Percentiles rank a stretch among this genome's conserved stretches.
Evolutionary conservation across 1,140 invertebrate genomes (phyloP).

Genomic region (Cotesia typhae): DNA sequence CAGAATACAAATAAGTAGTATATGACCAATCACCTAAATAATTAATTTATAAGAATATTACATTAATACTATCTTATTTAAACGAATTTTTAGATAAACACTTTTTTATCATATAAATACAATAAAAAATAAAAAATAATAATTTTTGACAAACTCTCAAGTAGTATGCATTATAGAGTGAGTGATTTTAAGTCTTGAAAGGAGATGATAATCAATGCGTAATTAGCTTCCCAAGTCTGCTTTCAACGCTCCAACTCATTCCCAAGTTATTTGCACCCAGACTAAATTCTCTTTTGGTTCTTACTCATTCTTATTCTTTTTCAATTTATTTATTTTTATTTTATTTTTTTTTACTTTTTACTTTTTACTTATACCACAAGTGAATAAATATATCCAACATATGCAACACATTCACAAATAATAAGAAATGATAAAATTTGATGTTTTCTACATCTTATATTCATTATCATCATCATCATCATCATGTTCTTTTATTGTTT

Average conservation of each 20-base stretch:
- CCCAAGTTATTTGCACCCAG: not conserved
- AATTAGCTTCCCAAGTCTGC: conserved; percentile 42
- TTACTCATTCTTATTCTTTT: not conserved
- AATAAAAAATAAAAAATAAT: too few relatives aligned
- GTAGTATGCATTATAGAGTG: too few relatives aligned
- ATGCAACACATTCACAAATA: not conserved
- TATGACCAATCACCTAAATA: too few relatives aligned
- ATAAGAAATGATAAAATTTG: not conserved
- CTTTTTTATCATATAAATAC: too few relatives aligned
- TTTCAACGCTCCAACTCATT: conserved; percentile 12
- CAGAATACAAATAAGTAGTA: too few relatives aligned
- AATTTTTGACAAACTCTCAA: not conserved
- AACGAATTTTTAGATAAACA: too few relatives aligned
- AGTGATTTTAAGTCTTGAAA: conserved; percentile 26
- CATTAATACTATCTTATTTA: too few relatives aligned
- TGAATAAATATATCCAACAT: conserved; percentile 12
- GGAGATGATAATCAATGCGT: conserved; percentile 53
- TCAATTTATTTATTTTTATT: too few relatives aligned
- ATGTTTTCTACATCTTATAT: not conserved
- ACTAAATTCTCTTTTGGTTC: conserved; percentile 2
- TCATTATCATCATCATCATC: not conserved
- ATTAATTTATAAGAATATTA: too few relatives aligned
- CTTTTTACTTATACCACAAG: not conserved
- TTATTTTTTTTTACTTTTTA: too few relatives aligned
- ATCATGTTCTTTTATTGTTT: too few relatives aligned